Conservation (phyloP, 2,113 vertebrate species). For the Balaeniceps rex region DNA sequence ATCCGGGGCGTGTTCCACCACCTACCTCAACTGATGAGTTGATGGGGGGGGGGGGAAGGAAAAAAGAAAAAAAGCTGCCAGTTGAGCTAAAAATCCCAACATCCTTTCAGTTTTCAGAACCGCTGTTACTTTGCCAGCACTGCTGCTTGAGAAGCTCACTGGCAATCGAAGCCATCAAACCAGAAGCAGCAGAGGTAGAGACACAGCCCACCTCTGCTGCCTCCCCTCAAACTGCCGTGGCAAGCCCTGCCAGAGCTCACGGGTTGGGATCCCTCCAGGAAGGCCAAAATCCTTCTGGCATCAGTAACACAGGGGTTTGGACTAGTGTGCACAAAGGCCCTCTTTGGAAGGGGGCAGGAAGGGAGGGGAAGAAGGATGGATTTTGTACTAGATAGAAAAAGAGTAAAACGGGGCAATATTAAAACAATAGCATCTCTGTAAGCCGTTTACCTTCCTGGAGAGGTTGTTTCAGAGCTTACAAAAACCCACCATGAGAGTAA, state of each 20-base stretch:
- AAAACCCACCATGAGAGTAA: not conserved
- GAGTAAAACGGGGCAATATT: not conserved
- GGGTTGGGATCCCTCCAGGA: not conserved
- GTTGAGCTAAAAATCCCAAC: not conserved
- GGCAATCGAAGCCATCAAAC: not conserved
- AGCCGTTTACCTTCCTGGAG: not conserved
- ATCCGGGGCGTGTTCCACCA: not conserved
- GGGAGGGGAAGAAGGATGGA: not conserved
- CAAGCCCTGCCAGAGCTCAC: not conserved
- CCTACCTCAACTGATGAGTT: not conserved
- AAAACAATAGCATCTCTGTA: not conserved
- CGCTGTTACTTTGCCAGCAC: not conserved
- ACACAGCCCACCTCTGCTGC: not conserved
- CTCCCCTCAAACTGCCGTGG: rapidly evolving
- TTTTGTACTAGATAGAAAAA: not conserved
- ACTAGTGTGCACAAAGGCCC: rapidly evolving
- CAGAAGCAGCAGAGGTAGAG: not conserved
- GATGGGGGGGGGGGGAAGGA: too few species aligned
- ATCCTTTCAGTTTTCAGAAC: not conserved
- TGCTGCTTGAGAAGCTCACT: not conserved
- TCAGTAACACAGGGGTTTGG: not conserved
- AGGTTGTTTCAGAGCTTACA: not conserved
- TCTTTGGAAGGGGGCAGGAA: not conserved
- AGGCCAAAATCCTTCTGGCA: not conserved
- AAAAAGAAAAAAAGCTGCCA: not conserved